Evolutionary conservation across 2,888 invertebrate species (phyloP).

Genomic region (Melieria omissa): DNA sequence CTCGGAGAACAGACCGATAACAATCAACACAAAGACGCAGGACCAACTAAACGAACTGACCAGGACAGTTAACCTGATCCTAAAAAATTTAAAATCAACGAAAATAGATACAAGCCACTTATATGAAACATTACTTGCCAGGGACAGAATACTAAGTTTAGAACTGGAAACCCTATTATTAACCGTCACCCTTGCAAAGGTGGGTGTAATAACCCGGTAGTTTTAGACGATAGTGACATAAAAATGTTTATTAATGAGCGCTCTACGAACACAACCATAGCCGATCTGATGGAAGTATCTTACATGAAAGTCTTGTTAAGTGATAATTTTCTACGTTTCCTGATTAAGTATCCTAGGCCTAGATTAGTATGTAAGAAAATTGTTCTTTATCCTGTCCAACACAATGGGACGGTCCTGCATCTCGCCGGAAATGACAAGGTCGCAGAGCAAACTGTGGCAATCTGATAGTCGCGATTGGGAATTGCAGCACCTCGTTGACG

Average conservation of each 20-base stretch:
- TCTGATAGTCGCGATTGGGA: slow-evolving; percentile 9
- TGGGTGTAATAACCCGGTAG: slow-evolving; percentile 9
- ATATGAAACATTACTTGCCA: slow-evolving; percentile 4
- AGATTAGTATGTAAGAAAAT: slow-evolving; percentile 28
- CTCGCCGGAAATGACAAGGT: slow-evolving; percentile 20
- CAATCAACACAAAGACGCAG: too few species aligned
- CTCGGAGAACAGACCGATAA: too few species aligned
- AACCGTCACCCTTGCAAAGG: slow-evolving; percentile 19
- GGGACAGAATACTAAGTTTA: slow-evolving; percentile 21
- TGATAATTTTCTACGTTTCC: slow-evolving; percentile 23
- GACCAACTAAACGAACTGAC: too few species aligned
- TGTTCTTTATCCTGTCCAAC: slow-evolving; percentile 24
- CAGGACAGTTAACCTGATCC: slow-evolving; percentile 12
- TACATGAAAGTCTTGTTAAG: slow-evolving; percentile 24
- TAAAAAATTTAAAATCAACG: slow-evolving; percentile 4
- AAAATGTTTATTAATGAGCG: slow-evolving; percentile 27
- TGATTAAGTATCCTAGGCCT: slow-evolving; percentile 32
- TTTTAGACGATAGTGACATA: slow-evolving; percentile 22
- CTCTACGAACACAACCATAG: too few species aligned
- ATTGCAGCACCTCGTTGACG: slow-evolving; percentile 28
- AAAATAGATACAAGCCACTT: too few species aligned
- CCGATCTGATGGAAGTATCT: too few species aligned
- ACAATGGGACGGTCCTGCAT: slow-evolving; percentile 23
- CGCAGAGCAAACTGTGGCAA: slow-evolving; percentile 19
- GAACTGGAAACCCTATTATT: slow-evolving; percentile 23